Conservation (phyloP, 1,140 invertebrate genomes). For the Saccostrea cuccullata region DNA sequence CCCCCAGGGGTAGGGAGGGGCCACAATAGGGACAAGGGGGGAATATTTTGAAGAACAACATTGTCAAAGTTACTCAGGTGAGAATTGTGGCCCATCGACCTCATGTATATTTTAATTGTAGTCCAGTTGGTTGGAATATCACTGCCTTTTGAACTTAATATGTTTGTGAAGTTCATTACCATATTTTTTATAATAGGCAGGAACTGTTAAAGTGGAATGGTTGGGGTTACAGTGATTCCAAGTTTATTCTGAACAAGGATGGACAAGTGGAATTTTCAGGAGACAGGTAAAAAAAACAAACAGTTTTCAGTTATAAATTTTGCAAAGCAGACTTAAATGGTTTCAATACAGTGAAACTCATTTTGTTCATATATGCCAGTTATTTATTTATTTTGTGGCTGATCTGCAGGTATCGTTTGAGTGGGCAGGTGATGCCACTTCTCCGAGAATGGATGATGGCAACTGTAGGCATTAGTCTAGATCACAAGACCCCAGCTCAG, state of each 20-base stretch:
- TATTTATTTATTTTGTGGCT: not conserved
- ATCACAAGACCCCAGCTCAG: constrained; percentile 78
- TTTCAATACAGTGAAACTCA: not conserved
- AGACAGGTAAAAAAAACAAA: constrained; percentile 81
- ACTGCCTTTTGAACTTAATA: no score
- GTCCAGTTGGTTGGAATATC: no score
- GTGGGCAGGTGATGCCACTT: constrained; percentile 86
- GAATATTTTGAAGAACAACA: not conserved
- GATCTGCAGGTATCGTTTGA: constrained; percentile 88
- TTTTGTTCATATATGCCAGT: not conserved
- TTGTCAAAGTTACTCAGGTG: not conserved
- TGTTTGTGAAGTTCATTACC: no score
- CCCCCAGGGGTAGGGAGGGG: no score
- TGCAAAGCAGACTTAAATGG: not conserved
- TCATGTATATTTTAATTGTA: no score
- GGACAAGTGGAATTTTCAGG: constrained; percentile 87
- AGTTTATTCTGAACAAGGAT: constrained; percentile 84
- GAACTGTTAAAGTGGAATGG: constrained; percentile 95
- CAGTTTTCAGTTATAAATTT: not conserved
- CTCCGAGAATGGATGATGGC: constrained; percentile 90
- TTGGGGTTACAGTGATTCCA: constrained; percentile 97
- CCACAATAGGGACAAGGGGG: no score
- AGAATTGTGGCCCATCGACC: not conserved
- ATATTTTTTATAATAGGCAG: constrained; percentile 70
- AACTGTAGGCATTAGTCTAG: constrained; percentile 85